Conservation (phyloP, 2,797 vertebrate genomes). For the Paedocypris micromegethes region DNA sequence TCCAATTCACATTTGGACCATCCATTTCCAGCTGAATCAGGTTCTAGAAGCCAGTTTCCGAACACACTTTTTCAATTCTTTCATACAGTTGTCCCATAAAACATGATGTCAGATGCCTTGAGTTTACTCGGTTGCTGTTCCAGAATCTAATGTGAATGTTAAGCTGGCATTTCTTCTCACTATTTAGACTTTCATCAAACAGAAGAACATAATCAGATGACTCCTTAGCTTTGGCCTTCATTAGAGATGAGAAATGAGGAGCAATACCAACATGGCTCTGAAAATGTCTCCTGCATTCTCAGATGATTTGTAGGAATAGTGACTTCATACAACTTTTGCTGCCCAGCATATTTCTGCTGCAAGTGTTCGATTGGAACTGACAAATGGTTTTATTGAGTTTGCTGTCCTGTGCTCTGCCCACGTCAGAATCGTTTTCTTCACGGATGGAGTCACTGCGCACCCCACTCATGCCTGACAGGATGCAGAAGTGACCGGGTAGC, state of each 20-base stretch:
- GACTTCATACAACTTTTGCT: slow-evolving; percentile 42
- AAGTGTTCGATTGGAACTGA: slow-evolving; percentile 3
- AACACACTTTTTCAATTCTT: too few relatives aligned
- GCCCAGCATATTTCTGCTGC: slow-evolving; percentile 38
- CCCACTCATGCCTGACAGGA: too few relatives aligned
- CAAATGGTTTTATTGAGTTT: too few relatives aligned
- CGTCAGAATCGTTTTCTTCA: too few relatives aligned
- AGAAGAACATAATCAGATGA: slow-evolving; percentile 23
- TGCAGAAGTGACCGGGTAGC: too few relatives aligned
- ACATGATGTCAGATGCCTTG: not conserved
- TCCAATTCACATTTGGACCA: slow-evolving; percentile 43
- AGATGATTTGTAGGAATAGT: slow-evolving; percentile 46
- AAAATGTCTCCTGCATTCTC: slow-evolving; percentile 36
- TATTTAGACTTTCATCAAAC: slow-evolving; percentile 39
- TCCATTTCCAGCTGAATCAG: slow-evolving; percentile 44
- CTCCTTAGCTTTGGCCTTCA: slow-evolving; percentile 38
- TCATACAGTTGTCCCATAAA: too few relatives aligned
- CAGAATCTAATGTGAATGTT: slow-evolving; percentile 35
- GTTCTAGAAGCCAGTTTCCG: slow-evolving; percentile 37
- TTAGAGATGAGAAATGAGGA: slow-evolving; percentile 37
- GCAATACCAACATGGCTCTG: slow-evolving; percentile 37
- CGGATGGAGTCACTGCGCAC: too few relatives aligned
- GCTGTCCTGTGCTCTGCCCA: too few relatives aligned
- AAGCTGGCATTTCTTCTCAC: slow-evolving; percentile 34
- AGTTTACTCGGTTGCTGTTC: slow-evolving; percentile 33